These are phyloP conservation scores for Geopemphigus sp. DNA, from an alignment of 1,140 invertebrate genomes.

Conservation along the genomic window DNA sequence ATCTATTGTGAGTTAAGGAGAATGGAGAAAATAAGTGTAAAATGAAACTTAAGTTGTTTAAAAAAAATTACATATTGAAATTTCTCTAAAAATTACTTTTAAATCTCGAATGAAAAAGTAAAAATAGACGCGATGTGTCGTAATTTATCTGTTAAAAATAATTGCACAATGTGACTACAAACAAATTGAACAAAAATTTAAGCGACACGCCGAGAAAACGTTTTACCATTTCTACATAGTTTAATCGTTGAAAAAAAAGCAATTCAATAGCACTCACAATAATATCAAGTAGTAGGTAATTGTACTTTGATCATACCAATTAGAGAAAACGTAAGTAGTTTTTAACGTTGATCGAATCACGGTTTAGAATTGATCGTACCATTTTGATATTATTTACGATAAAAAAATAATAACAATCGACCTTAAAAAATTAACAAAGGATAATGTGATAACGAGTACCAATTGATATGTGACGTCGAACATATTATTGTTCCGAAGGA, in stretches of 20 bases:
- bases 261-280: too few species aligned
- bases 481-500: too few species aligned
- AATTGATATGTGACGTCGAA: too few species aligned
- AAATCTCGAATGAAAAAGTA: not conserved
- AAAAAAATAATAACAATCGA: not conserved
- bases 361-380: not conserved
- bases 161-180: not conserved
- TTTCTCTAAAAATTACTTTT: not conserved
- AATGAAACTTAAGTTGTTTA: too few species aligned
- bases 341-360: not conserved
- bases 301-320: too few species aligned
- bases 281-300: too few species aligned
- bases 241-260: too few species aligned
- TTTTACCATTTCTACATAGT: too few species aligned
- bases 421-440: not conserved
- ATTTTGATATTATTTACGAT: conserved; percentile 8
- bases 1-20: not conserved
- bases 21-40: not conserved
- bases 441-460: not conserved
- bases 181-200: too few species aligned
- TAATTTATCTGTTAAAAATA: not conserved
- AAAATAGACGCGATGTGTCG: not conserved
- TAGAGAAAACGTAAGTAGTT: not conserved
- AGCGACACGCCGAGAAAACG: not conserved
- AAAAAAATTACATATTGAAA: too few species aligned